Evolutionary conservation across 2,797 vertebrate species (phyloP).

Genomic region (Pagetopsis macropterus): DNA sequence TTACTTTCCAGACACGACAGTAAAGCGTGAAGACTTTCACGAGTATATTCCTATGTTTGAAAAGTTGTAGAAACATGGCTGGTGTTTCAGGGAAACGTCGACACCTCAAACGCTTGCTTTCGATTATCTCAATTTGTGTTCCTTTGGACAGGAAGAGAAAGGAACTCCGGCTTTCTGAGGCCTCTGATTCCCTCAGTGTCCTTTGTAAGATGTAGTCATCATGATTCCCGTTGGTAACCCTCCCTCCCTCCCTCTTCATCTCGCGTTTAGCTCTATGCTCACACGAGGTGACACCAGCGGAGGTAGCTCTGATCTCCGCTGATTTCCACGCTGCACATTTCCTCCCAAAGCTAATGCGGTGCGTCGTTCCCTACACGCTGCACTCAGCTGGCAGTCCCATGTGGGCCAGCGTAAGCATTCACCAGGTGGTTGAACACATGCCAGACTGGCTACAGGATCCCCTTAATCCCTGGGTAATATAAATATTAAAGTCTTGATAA

Average conservation of each 20-base stretch:
- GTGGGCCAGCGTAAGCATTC: conserved; percentile 77
- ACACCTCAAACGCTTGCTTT: conserved; percentile 1
- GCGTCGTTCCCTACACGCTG: conserved; percentile 52
- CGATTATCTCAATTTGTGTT: not conserved
- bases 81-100: conserved; percentile 10
- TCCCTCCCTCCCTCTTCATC: conserved; percentile 54
- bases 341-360: conserved; percentile 9
- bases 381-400: conserved; percentile 68
- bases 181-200: conserved; percentile 9
- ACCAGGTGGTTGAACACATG: conserved; percentile 73
- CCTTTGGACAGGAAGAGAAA: conserved; percentile 6
- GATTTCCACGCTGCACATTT: conserved; percentile 2
- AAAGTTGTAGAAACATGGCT: not conserved
- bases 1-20: not conserved
- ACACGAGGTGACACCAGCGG: conserved; percentile 35
- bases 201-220: conserved; percentile 37
- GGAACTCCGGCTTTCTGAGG: conserved; percentile 5
- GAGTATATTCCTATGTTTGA: not conserved
- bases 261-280: conserved; percentile 56
- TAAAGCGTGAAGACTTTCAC: not conserved
- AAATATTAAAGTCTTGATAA: conserved; percentile 66
- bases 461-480: conserved; percentile 74
- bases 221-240: conserved; percentile 55
- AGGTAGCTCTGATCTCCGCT: conserved; percentile 12
- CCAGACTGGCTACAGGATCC: conserved; percentile 76